Percentiles rank a stretch among this genome's conserved stretches.
Conservation (phyloP, 2,113 vertebrate species). For the Tor tambroides region DNA sequence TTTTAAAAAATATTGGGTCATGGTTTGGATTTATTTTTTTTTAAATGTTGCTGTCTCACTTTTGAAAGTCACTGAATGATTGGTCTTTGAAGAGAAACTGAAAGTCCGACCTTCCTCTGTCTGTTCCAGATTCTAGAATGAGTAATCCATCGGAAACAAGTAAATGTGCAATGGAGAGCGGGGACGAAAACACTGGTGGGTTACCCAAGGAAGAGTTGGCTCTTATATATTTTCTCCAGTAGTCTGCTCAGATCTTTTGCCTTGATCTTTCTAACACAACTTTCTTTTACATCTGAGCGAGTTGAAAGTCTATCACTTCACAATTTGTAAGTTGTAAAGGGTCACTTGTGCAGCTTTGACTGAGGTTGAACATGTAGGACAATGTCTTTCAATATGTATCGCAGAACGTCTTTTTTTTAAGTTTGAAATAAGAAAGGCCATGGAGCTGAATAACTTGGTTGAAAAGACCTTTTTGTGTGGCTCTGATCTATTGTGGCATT, state of each 20-base stretch:
- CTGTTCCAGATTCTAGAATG: conserved; percentile 95
- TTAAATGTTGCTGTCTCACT: not conserved
- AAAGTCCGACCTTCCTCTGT: conserved; percentile 58
- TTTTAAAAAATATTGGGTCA: not conserved
- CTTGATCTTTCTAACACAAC: not conserved
- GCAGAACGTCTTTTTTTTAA: not conserved
- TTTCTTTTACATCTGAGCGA: conserved; percentile 18
- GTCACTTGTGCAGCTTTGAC: not conserved
- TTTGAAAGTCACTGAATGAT: not conserved
- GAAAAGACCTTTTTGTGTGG: conserved; percentile 50
- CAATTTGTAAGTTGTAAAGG: not conserved
- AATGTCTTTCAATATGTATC: conserved; percentile 45
- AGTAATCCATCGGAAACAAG: conserved; percentile 95
- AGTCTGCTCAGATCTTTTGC: not conserved
- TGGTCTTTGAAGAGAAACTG: not conserved
- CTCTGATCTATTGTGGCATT: conserved; percentile 36
- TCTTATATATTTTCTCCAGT: not conserved
- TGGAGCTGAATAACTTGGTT: conserved; percentile 29
- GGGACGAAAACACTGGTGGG: conserved; percentile 90
- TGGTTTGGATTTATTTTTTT: no score
- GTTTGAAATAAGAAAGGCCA: conserved; percentile 36
- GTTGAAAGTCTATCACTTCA: not conserved
- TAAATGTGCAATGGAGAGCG: conserved; percentile 95
- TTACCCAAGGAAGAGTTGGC: conserved; percentile 31
- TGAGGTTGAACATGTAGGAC: conserved; percentile 7